Base-by-base conservation (phyloP, 1,140 invertebrate species). In the Euborellia annulipes region DNA sequence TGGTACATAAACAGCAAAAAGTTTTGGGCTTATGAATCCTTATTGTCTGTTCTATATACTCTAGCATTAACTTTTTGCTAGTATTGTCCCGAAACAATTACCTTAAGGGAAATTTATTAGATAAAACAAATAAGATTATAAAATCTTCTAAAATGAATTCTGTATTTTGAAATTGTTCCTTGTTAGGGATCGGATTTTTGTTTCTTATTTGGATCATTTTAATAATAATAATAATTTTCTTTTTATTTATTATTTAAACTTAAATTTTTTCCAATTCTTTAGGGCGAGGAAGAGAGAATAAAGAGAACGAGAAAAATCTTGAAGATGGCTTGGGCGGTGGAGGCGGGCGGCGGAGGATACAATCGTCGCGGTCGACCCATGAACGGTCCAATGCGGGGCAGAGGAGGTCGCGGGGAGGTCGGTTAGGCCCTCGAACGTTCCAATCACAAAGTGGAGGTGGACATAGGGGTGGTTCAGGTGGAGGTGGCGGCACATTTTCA, bases 261-360 rank as follows among this genome's bases (percentile, higher is more conserved):
- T 34, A 32, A 16, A 11, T n/a, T 42, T 46, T 45, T 46, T 14
- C 43, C 38, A 43, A 41, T 46, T 47, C 48, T 58, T 55, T 6
- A 68, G 69, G 68, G 69, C 66, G 67, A 48, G 71, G 68, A 48
- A 60, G 69, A 41, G 72, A 75, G 54, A 73, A 72, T 50, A 75
- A 74, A 54, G 73, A 77, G 50, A 75, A 74, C 48, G 72, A 75
- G 50, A 65, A 63, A 50, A 71, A 71, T 48, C 60, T 67, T 55
- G 66, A 70, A 49, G 67, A 70, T 20, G 56, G 62, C 30, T 55
- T 63, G 16, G 62, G 57, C 22, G 61, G 65, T 50, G 59, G 61
- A 36, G 63, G 62, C 47, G 57, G 62, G 66, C 9, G 65, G 67
- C n/a, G 64, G 66, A 51, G 60, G 49, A 57, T 55, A 3, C 67